A percentile compares a stretch with the other conserved stretches of the same genome.
These are phyloP conservation scores for Gerris buenoi DNA, from an alignment of 1,140 invertebrate species.

Conservation along the genomic window DNA sequence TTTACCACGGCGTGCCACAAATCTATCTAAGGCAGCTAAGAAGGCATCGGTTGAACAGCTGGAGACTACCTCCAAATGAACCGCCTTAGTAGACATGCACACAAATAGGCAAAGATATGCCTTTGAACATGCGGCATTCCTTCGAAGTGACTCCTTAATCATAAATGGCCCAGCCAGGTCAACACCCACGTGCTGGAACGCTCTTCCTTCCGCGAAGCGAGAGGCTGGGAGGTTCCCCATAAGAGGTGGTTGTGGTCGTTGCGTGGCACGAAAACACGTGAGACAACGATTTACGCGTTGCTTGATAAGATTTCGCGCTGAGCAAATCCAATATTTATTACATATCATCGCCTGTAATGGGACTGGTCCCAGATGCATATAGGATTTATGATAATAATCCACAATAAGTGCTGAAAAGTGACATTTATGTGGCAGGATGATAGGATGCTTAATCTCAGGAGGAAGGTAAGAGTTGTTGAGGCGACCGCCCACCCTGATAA, in stretches of 20 bases:
- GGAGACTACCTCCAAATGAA: slow-evolving; percentile 31
- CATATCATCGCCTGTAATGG: slow-evolving; percentile 19
- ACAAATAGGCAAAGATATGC: slow-evolving; percentile 31
- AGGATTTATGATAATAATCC: slow-evolving; percentile 21
- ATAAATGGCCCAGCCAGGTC: slow-evolving; percentile 31
- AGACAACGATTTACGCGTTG: slow-evolving; percentile 22
- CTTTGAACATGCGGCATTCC: slow-evolving; percentile 24
- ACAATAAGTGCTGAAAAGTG: slow-evolving; percentile 27
- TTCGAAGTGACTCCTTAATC: slow-evolving; percentile 21
- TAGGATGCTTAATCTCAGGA: slow-evolving; percentile 14
- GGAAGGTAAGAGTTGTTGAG: slow-evolving; percentile 10
- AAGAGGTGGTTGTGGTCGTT: slow-evolving; percentile 11
- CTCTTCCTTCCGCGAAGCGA: slow-evolving; percentile 20
- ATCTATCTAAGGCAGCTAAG: slow-evolving; percentile 25
- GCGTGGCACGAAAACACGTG: slow-evolving; percentile 19
- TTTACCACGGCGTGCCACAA: neutral
- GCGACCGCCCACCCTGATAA: slow-evolving; percentile 16
- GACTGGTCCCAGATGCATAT: slow-evolving; percentile 24
- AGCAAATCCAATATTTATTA: slow-evolving; percentile 25
- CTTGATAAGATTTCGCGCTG: slow-evolving; percentile 17
- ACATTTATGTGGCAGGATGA: slow-evolving; percentile 13
- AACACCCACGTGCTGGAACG: slow-evolving; percentile 27
- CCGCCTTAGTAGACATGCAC: slow-evolving; percentile 29
- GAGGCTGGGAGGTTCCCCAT: slow-evolving; percentile 27
- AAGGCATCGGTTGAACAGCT: slow-evolving; percentile 29